Conservation (phyloP, 1,140 invertebrate species). For the Drosophila punjabiensis region DNA sequence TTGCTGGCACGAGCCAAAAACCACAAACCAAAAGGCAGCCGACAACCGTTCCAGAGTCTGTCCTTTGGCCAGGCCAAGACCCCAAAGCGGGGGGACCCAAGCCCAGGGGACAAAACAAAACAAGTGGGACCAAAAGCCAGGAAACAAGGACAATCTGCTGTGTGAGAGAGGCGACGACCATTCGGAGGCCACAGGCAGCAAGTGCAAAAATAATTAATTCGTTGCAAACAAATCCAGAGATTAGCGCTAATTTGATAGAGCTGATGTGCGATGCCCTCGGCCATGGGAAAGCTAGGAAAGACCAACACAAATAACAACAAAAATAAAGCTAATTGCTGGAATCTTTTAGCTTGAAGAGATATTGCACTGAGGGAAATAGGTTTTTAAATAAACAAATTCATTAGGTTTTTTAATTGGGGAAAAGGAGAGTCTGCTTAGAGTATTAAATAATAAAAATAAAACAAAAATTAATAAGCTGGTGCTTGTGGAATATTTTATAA, state of each 20-base stretch:
- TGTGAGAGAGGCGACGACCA: slow-evolving; percentile 6
- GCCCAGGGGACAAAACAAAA: slow-evolving; percentile 4
- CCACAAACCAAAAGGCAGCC: slow-evolving; percentile 52
- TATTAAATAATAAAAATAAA: too few relatives aligned
- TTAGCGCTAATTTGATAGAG: slow-evolving; percentile 61
- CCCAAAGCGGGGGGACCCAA: slow-evolving; percentile 12
- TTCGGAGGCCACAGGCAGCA: slow-evolving; percentile 42
- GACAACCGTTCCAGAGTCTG: slow-evolving; percentile 7
- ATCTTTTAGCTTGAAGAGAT: slow-evolving; percentile 1
- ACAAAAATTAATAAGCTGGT: too few relatives aligned
- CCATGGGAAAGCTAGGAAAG: slow-evolving; percentile 19
- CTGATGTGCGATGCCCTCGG: slow-evolving; percentile 49
- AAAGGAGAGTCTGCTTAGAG: too few relatives aligned
- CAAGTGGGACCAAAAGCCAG: background rate
- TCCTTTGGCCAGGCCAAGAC: slow-evolving; percentile 16
- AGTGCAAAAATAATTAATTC: slow-evolving; percentile 74
- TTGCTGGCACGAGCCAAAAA: slow-evolving; percentile 59
- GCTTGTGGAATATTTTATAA: too few relatives aligned
- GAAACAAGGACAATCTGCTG: slow-evolving; percentile 27
- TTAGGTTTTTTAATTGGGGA: too few relatives aligned
- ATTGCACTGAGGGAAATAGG: background rate
- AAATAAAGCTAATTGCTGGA: slow-evolving; percentile 33
- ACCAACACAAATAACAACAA: slow-evolving; percentile 8
- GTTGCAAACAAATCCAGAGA: slow-evolving; percentile 62
- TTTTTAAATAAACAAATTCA: too few relatives aligned